Base-by-base conservation (phyloP, 2,113 vertebrate genomes). In the Pangasianodon hypophthalmus region DNA sequence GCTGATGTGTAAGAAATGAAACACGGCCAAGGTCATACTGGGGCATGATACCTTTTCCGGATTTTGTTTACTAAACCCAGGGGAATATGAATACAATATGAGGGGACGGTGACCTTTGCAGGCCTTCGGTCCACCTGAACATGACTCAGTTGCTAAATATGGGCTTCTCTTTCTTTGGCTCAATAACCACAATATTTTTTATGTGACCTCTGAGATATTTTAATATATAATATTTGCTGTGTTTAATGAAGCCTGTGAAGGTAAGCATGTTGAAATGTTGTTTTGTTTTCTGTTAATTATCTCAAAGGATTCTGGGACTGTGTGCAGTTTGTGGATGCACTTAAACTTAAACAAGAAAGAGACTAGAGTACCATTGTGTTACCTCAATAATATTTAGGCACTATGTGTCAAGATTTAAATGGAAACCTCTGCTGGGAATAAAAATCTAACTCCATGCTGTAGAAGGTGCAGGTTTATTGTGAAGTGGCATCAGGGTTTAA, bases 31-130 rank as follows among this genome's bases (percentile, higher is more conserved):
- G 84, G 84, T 69, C 84, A 50, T 67, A n/a, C 62, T 69, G 44
- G 44, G 84, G 62, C 62, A 85, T 69, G 16, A 69, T 48, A 85
- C 29, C 26, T 24, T 50, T 85, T 85, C 62, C 29, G 44, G 58
- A 48, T n/a, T 50, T 85, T 85, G 84, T 85, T 69, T 32, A 69
- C 44, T 85, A 85, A 69, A 69, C 84, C 84, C 84, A 69, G 44
- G 60, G 84, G 84, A 84, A 69, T 85, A 46, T 85, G 44, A 85
- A 85, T 85, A 69, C 84, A 69, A 85, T 85, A 85, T 69, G 44
- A 69, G 62, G 26, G 24, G 29, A 69, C 50, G 60, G 8, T 69
- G 84, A 69, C 62, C 84, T 85, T 85, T 85, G 84, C 46, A 50
- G 52, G 62, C 44, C 60, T 64, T 48, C 58, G 48, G 84, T 48